These are phyloP conservation scores for Selene dorsalis DNA, from an alignment of 2,797 vertebrate genomes.

Conservation along the genomic window DNA sequence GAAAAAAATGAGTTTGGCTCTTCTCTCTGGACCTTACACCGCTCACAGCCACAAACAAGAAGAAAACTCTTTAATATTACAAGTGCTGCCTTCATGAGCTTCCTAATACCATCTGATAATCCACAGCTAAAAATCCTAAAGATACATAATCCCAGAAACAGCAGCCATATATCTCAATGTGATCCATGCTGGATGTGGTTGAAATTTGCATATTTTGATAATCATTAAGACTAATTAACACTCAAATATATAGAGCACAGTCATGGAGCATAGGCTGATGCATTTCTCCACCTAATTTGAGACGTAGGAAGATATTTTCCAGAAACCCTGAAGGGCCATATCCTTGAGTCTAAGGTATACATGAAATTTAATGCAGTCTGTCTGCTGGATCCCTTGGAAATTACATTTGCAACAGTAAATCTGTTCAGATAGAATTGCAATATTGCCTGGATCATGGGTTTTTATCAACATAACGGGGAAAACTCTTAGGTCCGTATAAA, in stretches of 20 bases:
- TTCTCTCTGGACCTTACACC: not conserved
- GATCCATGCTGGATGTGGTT: not conserved
- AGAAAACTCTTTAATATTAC: slow-evolving; percentile 15
- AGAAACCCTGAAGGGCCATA: not conserved
- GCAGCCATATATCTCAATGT: not conserved
- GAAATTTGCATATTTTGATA: not conserved
- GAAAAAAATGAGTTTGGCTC: slow-evolving; percentile 8
- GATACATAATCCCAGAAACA: slow-evolving; percentile 35
- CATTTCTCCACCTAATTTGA: not conserved
- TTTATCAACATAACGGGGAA: not conserved
- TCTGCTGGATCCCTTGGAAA: too few species aligned
- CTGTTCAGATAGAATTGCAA: too few species aligned
- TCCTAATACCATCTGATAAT: slow-evolving; percentile 45
- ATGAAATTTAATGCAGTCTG: not conserved
- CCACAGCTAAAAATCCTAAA: slow-evolving; percentile 27
- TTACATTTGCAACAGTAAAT: not conserved
- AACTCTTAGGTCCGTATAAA: not conserved
- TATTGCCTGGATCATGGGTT: not conserved
- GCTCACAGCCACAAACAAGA: slow-evolving; percentile 25
- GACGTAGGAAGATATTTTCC: not conserved
- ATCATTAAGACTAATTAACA: too few species aligned
- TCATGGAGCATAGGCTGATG: not conserved
- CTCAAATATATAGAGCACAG: not conserved
- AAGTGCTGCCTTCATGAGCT: slow-evolving; percentile 21
- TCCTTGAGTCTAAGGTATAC: not conserved